Base-by-base conservation (phyloP, 2,888 invertebrate genomes). In the Pammene aurita region DNA sequence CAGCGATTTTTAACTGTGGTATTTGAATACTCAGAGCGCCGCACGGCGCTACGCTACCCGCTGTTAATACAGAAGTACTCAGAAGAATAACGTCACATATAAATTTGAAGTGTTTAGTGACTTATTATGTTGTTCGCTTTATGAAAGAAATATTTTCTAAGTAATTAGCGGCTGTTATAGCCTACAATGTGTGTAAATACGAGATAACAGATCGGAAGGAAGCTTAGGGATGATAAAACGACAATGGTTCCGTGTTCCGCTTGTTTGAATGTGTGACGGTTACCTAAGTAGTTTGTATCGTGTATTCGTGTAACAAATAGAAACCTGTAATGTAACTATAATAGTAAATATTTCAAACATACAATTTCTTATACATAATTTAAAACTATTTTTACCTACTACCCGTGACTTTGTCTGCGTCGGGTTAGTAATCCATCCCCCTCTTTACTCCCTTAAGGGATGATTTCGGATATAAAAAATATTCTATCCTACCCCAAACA, bases 191-290 rank as follows among this genome's bases (percentile, higher is more conserved):
- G 26, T 26, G 61, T 67, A 67, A 62, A 67, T 44, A 66, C 52
- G 34, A 46, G 61, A 61, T 67, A 67, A 67, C 52, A 54, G 44
- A 67, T 67, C 62, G 67, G 61, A 57, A 68, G 63, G 63, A 68
- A 57, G 16, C 41, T 57, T 57, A 34, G 42, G 35, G 14, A 56
- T 50, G 50, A 57, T 58, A 68, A 52, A 5, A 55, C 18, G 46
- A 66, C 52, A 66, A 26, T 52, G 35, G 66, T 60, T 60, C n/a
- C 56, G 57, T 41, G 66, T 60, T 60, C n/a, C 56, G 57, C 48
- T 62, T 67, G 62, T 50, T 18, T 63, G 38, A 42, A 16, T 67
- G n/a, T 50, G 26, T 54, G 34, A 16, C 7, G 16, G 41, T 41
- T 34, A 42, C 26, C 44, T 16, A 52, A 52, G 44, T n/a, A 44